phyloP scores from a whole-genome alignment of 53 echinoderm and acorn worm species.

The Glandiceps talaboti region DNA sequence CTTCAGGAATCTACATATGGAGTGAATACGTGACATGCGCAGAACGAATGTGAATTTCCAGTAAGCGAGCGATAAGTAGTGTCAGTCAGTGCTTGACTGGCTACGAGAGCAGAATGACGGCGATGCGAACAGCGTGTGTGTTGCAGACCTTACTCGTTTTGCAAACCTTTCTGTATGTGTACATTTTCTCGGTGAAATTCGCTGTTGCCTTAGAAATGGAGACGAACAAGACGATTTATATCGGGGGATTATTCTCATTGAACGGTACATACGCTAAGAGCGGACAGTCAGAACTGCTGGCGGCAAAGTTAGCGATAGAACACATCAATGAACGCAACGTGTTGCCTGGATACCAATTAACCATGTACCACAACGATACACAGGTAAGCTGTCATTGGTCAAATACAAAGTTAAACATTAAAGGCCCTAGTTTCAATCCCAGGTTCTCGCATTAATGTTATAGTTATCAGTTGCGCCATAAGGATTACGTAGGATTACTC shows the following conservation, averaged over 20 bases:
- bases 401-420: too few species aligned
- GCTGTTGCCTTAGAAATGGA: too few species aligned
- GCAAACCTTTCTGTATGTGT: not conserved
- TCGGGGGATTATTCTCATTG: conserved; percentile 78
- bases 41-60: not conserved
- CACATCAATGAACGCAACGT: conserved; percentile 63
- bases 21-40: not conserved
- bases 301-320: conserved; percentile 76
- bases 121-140: not conserved
- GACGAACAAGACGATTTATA: conserved; percentile 37
- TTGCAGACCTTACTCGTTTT: not conserved
- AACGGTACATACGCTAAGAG: conserved; percentile 36
- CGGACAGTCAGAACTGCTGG: conserved; percentile 62
- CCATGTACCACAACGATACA: conserved; percentile 91
- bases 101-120: not conserved
- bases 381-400: conserved; percentile 37
- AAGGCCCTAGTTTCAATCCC: too few species aligned
- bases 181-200: too few species aligned
- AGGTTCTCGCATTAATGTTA: too few species aligned
- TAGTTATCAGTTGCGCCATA: too few species aligned
- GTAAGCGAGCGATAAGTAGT: not conserved
- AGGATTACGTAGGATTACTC: too few species aligned
- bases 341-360: conserved; percentile 50
- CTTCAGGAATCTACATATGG: not conserved
- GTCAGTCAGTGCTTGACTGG: not conserved